Evolutionary conservation across 2,797 vertebrate species (phyloP).

Genomic region (Odontamblyopus rebecca): DNA sequence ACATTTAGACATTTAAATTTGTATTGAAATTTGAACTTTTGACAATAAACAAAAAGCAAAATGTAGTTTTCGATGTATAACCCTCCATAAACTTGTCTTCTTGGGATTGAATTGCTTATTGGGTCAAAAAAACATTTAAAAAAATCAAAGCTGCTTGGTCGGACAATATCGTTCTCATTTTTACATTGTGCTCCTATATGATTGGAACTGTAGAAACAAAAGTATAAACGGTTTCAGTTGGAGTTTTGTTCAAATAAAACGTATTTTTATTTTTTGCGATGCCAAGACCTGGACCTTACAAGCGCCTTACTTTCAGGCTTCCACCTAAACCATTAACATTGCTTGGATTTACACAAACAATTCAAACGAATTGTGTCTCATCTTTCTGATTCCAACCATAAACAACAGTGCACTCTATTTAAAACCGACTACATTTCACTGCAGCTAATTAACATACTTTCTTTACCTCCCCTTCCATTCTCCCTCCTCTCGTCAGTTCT

Average conservation of each 20-base stretch:
- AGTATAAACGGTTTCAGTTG: too few relatives aligned
- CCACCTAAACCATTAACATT: background rate
- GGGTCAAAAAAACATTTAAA: too few relatives aligned
- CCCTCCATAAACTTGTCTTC: too few relatives aligned
- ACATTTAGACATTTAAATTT: background rate
- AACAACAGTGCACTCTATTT: background rate
- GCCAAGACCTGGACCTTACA: background rate
- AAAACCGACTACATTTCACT: background rate
- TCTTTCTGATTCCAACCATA: background rate
- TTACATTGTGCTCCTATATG: too few relatives aligned
- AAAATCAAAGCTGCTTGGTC: too few relatives aligned
- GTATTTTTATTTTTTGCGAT: too few relatives aligned
- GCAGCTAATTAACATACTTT: conserved; percentile 9
- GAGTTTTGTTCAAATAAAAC: too few relatives aligned
- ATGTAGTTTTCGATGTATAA: background rate
- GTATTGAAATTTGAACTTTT: background rate
- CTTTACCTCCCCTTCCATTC: conserved; percentile 43
- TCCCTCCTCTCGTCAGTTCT: conserved; percentile 57
- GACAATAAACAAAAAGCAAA: background rate
- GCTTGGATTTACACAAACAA: too few relatives aligned
- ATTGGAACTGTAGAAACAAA: too few relatives aligned
- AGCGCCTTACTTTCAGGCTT: background rate
- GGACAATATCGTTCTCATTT: too few relatives aligned
- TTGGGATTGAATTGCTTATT: too few relatives aligned
- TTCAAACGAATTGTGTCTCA: background rate